Evolutionary conservation across 1,140 invertebrate species (phyloP), one percentile per base, ranked within the genome.

Genomic region (Leptopilina clavipes): DNA sequence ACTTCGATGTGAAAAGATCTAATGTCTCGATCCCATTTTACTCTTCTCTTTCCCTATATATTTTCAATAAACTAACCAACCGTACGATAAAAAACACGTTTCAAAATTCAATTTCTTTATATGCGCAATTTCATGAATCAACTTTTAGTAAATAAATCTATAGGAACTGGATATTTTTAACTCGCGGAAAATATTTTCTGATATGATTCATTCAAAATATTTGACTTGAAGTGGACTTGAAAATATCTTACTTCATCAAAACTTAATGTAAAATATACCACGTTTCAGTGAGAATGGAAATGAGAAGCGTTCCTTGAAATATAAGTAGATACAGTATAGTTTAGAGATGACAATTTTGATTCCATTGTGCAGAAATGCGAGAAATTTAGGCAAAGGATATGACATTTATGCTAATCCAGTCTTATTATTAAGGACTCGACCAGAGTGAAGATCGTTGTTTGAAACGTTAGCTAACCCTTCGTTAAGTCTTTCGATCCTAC

Each of bases 391-490:
- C 56, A 14, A 22, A 14, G 56, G 11, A 65, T 65, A 22, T 25
- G 56, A 65, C 79, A 84, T 84, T 86, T 86, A 87, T 86, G 86
- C 82, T 87, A 87, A 87, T 87, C 85, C 83, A 73, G 82, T 82
- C 86, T 86, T 87, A 87, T 87, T 87, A 87, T 86, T 87, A 87
- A 86, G 86, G 85, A 86, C 85, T 87, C 78, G 79, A 76, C 76
- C 73, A 70, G 81, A 84, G 81, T 82, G 79, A 81, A 84, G 78
- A 86, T 85, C 82, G 82, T 71, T 80, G 84, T 83, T 83, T 76
- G 83, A 83, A 84, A 83, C 79, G 76, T 79, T 78, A 72, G 77
- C 84, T 86, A 86, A 86, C 83, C 83, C 82, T 84, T 84, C 76
- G 80, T 80, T 86, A 83, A 84, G 79, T 78, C 79, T 80, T 81